Evolutionary conservation across 2,888 invertebrate genomes (phyloP).

Genomic region (Koerneria pararmatus): DNA sequence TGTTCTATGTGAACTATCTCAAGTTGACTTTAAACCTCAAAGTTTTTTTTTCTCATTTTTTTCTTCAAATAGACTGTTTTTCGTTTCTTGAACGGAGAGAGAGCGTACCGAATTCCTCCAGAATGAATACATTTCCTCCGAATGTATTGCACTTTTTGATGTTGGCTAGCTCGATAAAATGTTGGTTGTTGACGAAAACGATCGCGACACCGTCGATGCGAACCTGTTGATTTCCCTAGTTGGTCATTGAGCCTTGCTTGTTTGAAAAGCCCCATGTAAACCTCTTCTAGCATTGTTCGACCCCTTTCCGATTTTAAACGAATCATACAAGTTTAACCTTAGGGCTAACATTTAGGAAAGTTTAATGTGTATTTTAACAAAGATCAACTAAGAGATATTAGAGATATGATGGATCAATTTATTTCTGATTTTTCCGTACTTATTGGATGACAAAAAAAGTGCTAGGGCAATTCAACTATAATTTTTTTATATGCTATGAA

Average conservation of each 20-base stretch:
- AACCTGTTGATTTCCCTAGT: slow-evolving; percentile 39
- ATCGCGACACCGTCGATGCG: slow-evolving; percentile 99
- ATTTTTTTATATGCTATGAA: no score
- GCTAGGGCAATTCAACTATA: no score
- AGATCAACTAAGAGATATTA: no score
- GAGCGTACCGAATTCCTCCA: slow-evolving; percentile 97
- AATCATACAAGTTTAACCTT: no score
- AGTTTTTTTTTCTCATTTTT: background rate
- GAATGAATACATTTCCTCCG: slow-evolving; percentile 95
- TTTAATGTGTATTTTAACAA: no score
- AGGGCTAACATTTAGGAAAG: no score
- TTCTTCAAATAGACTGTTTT: no score
- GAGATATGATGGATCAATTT: no score
- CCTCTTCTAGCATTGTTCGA: background rate
- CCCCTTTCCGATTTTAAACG: background rate
- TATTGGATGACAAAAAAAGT: no score
- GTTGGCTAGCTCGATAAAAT: slow-evolving; percentile 96
- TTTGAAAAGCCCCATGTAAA: background rate
- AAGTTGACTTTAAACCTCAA: no score
- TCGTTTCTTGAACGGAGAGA: background rate
- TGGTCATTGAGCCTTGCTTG: background rate
- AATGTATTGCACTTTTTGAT: slow-evolving; percentile 99
- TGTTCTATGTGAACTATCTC: no score
- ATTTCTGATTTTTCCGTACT: no score
- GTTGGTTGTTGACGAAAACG: slow-evolving; percentile 98